Percentiles rank a stretch among this genome's conserved stretches.
Evolutionary conservation across 2,113 vertebrate species (phyloP).

Genomic region (Cephalopholis sonnerati): DNA sequence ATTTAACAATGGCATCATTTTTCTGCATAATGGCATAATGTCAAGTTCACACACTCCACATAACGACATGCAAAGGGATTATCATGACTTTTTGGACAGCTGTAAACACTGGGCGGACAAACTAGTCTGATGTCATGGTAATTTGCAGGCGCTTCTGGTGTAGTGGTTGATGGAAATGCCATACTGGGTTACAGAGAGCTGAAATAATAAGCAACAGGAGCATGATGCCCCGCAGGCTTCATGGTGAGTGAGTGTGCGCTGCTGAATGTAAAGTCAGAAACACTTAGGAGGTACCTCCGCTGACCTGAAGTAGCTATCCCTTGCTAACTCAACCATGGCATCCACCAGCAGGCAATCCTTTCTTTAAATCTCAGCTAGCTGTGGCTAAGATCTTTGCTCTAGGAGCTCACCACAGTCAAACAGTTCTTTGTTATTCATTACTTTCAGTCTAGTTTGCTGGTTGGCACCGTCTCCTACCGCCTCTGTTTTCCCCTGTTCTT

Average conservation of each 20-base stretch:
- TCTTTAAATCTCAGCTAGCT: conserved; percentile 56
- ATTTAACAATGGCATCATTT: conserved; percentile 15
- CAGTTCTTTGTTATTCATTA: conserved; percentile 70
- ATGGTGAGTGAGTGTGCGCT: conserved; percentile 25
- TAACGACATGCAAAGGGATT: conserved; percentile 49
- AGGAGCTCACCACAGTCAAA: conserved; percentile 44
- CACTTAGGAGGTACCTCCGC: conserved; percentile 51
- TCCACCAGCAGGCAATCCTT: conserved; percentile 55
- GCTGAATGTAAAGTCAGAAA: conserved; percentile 63
- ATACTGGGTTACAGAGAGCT: conserved; percentile 48
- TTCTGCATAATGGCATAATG: not conserved
- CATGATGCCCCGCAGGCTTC: conserved; percentile 54
- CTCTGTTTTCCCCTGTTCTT: conserved; percentile 60
- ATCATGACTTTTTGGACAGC: conserved; percentile 35
- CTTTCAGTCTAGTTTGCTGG: conserved; percentile 66
- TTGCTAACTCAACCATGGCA: conserved; percentile 51
- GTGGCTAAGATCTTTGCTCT: conserved; percentile 35
- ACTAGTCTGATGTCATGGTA: conserved; percentile 55
- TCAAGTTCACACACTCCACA: not conserved
- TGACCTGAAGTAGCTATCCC: conserved; percentile 47
- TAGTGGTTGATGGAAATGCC: conserved; percentile 61
- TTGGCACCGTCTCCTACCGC: conserved; percentile 49
- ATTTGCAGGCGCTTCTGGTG: conserved; percentile 30
- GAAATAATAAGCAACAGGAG: conserved; percentile 67
- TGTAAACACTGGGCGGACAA: conserved; percentile 55